Evolutionary conservation across 2,888 invertebrate genomes (phyloP).

Genomic region (Plebejus anna): DNA sequence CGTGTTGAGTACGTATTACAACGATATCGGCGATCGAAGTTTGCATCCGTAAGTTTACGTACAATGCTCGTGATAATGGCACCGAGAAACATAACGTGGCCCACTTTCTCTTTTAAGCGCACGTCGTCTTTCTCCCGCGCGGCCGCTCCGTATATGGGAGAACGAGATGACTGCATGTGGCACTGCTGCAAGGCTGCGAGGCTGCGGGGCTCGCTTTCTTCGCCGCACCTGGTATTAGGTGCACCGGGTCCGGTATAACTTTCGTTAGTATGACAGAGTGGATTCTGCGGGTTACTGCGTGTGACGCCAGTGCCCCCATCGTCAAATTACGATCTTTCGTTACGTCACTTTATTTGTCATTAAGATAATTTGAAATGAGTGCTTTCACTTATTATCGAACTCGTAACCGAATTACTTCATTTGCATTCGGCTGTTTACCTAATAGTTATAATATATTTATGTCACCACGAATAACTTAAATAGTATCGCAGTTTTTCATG

Average conservation of each 20-base stretch:
- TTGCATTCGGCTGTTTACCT: conserved; percentile 8
- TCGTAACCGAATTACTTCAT: background rate
- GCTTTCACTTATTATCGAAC: conserved; percentile 17
- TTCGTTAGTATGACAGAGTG: conserved; percentile 68
- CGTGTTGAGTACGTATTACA: conserved; percentile 38
- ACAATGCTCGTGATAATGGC: conserved; percentile 76
- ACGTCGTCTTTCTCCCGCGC: conserved; percentile 63
- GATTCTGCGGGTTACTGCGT: conserved; percentile 44
- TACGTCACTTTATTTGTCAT: conserved; percentile 43
- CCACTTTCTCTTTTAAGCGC: conserved; percentile 79
- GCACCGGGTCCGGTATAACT: conserved; percentile 75
- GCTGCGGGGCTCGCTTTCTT: conserved; percentile 73
- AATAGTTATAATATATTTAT: conserved; percentile 11
- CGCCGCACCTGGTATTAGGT: conserved; percentile 75
- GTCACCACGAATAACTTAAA: background rate
- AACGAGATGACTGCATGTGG: conserved; percentile 62
- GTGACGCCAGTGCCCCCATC: conserved; percentile 41
- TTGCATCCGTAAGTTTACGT: conserved; percentile 70
- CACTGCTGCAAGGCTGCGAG: conserved; percentile 45
- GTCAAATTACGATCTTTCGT: conserved; percentile 60
- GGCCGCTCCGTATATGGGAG: conserved; percentile 44
- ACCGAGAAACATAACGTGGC: conserved; percentile 77
- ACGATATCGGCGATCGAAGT: conserved; percentile 44
- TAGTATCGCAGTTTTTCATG: background rate
- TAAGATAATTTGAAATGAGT: conserved; percentile 22